These are phyloP conservation scores for Loripinus fragilis DNA, from an alignment of 2,888 invertebrate genomes.

Conservation along the genomic window DNA sequence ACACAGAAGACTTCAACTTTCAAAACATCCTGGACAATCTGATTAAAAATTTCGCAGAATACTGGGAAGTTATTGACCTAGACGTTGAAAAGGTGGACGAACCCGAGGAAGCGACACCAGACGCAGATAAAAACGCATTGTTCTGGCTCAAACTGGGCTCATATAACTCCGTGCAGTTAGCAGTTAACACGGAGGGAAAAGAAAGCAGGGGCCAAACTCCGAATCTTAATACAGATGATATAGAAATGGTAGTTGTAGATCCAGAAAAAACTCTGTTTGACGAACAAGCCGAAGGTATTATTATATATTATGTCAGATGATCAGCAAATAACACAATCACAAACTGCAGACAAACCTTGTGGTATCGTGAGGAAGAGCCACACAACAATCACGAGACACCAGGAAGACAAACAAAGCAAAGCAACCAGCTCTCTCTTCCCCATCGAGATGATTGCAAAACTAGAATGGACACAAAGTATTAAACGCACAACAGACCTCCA, in stretches of 20 bases:
- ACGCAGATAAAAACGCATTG: not conserved
- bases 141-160: conserved; percentile 11
- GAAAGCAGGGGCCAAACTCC: not conserved
- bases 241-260: not conserved
- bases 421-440: no score
- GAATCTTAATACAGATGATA: not conserved
- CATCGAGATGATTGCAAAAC: no score
- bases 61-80: conserved; percentile 23
- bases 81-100: conserved; percentile 8
- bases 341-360: no score
- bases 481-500: no score
- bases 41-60: conserved; percentile 1
- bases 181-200: not conserved
- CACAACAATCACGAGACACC: no score
- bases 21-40: conserved; percentile 14
- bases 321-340: no score
- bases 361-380: no score
- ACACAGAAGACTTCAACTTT: conserved; percentile 19
- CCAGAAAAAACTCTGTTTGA: not conserved
- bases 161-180: not conserved
- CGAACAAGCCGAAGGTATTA: not conserved
- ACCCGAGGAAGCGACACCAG: not conserved
- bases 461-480: no score
- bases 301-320: no score
- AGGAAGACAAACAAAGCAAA: no score